Evolutionary conservation across 2,113 vertebrate genomes (phyloP).

Genomic region (Spheniscus mendiculus): DNA sequence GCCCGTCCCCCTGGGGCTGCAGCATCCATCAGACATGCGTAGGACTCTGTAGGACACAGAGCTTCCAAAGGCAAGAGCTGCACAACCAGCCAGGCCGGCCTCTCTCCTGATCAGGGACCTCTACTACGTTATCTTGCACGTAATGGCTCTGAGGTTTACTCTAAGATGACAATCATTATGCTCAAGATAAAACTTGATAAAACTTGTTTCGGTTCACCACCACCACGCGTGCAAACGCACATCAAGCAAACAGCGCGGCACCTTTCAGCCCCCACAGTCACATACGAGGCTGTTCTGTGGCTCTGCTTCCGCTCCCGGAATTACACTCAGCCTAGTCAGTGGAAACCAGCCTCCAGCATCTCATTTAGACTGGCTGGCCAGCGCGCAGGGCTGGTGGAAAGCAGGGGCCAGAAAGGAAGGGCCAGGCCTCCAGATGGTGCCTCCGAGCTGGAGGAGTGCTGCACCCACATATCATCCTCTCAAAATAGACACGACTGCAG

Average conservation of each 20-base stretch:
- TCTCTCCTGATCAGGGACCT: background rate
- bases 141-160: background rate
- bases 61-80: background rate
- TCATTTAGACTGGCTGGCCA: background rate
- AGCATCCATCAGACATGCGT: accelerated
- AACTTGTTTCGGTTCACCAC: background rate
- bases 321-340: background rate
- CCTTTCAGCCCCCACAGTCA: background rate
- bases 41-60: background rate
- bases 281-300: background rate
- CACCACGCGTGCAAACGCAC: accelerated
- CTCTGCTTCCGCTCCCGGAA: background rate
- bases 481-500: background rate
- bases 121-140: background rate
- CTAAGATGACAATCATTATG: background rate
- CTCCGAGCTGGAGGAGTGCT: background rate
- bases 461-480: background rate
- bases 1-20: no score
- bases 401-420: background rate
- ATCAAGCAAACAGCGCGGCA: background rate
- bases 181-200: background rate
- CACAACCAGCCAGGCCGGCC: background rate
- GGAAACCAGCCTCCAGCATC: background rate
- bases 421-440: background rate
- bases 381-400: background rate